phyloP scores from a whole-genome alignment of 1,140 invertebrate species.

The Chrysoperla carnea region DNA sequence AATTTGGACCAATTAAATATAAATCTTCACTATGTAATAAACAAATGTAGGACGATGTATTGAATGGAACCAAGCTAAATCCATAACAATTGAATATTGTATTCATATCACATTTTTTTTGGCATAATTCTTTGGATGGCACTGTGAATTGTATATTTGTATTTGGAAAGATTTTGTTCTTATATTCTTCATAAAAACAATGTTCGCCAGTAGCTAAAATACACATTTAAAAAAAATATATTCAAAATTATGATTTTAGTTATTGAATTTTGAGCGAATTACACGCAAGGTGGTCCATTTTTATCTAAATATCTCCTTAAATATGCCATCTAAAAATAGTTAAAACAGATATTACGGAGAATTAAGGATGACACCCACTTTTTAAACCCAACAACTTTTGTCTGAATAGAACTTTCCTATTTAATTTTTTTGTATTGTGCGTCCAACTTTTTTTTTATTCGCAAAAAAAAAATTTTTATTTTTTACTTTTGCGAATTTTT shows the following conservation, averaged over 20 bases:
- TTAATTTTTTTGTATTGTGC: too few relatives aligned
- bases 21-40: constrained; percentile 29
- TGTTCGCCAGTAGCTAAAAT: constrained; percentile 9
- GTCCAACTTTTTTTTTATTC: too few relatives aligned
- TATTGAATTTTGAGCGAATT: too few relatives aligned
- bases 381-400: too few relatives aligned
- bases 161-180: constrained; percentile 13
- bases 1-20: constrained; percentile 26
- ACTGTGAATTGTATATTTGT: constrained; percentile 11
- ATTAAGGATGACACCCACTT: too few relatives aligned
- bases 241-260: constrained; percentile 1
- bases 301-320: too few relatives aligned
- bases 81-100: constrained; percentile 16
- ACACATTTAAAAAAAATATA: constrained; percentile 2
- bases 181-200: constrained; percentile 21
- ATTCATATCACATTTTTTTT: constrained; percentile 13
- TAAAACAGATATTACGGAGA: too few relatives aligned
- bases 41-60: constrained; percentile 15
- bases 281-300: too few relatives aligned
- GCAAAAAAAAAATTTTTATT: too few relatives aligned
- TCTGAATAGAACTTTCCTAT: too few relatives aligned
- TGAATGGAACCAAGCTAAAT: constrained; percentile 9
- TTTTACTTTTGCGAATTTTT: too few relatives aligned
- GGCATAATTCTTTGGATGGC: constrained; percentile 15
- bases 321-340: too few relatives aligned